A percentile compares a stretch with the other conserved stretches of the same genome.
Evolutionary conservation across 2,797 vertebrate genomes (phyloP).

Genomic region (Chiloscyllium punctatum): DNA sequence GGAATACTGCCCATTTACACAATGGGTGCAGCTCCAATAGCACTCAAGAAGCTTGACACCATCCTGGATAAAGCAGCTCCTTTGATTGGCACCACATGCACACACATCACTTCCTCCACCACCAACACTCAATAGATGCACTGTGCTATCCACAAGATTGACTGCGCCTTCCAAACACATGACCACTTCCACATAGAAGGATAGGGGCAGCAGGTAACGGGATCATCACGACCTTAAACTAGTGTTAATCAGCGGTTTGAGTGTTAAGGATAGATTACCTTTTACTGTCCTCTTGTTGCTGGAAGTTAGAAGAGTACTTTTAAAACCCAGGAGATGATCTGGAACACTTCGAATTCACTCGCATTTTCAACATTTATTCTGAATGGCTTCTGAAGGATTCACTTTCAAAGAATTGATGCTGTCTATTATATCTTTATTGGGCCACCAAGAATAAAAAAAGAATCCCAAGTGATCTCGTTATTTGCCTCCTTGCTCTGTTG

Average conservation of each 20-base stretch:
- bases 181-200: too few relatives aligned
- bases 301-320: neutral
- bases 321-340: neutral
- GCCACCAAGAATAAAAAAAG: neutral
- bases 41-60: too few relatives aligned
- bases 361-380: neutral
- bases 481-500: neutral
- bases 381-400: neutral
- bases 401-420: neutral
- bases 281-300: neutral
- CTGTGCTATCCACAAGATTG: too few relatives aligned
- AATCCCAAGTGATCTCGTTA: neutral
- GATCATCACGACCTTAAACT: too few relatives aligned
- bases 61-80: too few relatives aligned
- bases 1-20: too few relatives aligned
- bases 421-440: neutral
- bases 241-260: neutral
- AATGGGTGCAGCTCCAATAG: too few relatives aligned
- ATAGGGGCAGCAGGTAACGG: too few relatives aligned
- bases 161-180: too few relatives aligned
- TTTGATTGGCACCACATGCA: too few relatives aligned
- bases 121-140: too few relatives aligned
- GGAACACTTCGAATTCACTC: neutral
- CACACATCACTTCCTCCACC: too few relatives aligned
- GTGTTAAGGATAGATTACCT: neutral